Evolutionary conservation across 2,797 vertebrate species (phyloP).

Genomic region (Syngnathus acus): DNA sequence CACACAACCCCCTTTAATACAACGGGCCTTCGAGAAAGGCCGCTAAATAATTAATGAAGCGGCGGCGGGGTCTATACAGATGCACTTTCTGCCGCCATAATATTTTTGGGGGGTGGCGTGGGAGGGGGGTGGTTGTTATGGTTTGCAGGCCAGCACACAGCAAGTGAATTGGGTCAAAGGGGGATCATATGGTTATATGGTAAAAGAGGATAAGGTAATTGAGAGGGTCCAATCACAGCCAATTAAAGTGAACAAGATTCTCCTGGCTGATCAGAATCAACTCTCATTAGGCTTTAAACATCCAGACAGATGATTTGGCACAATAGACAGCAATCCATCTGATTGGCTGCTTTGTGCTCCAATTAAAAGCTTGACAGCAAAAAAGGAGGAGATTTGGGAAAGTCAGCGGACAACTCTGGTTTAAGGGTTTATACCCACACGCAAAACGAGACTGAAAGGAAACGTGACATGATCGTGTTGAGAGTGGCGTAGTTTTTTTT

Average conservation of each 20-base stretch:
- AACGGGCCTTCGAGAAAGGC: conserved; percentile 53
- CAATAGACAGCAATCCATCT: conserved; percentile 28
- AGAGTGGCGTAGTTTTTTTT: not conserved
- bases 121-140: conserved; percentile 40
- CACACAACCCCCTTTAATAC: conserved; percentile 48
- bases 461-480: not conserved
- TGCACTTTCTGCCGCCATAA: conserved; percentile 51
- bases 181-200: conserved; percentile 30
- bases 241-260: conserved; percentile 42
- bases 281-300: conserved; percentile 45
- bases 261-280: conserved; percentile 37
- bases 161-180: conserved; percentile 41
- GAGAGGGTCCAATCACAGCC: conserved; percentile 42
- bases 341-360: conserved; percentile 34
- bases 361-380: conserved; percentile 43
- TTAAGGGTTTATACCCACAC: no score
- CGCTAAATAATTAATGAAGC: conserved; percentile 69
- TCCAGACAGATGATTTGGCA: conserved; percentile 44
- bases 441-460: no score
- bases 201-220: conserved; percentile 37
- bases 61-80: conserved; percentile 62
- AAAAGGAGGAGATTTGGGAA: not conserved
- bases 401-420: no score
- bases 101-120: conserved; percentile 26
- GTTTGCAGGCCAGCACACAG: conserved; percentile 33